These are phyloP conservation scores for Chrysochloris asiatica DNA, from an alignment of 2,113 vertebrate species.

Conservation along the genomic window DNA sequence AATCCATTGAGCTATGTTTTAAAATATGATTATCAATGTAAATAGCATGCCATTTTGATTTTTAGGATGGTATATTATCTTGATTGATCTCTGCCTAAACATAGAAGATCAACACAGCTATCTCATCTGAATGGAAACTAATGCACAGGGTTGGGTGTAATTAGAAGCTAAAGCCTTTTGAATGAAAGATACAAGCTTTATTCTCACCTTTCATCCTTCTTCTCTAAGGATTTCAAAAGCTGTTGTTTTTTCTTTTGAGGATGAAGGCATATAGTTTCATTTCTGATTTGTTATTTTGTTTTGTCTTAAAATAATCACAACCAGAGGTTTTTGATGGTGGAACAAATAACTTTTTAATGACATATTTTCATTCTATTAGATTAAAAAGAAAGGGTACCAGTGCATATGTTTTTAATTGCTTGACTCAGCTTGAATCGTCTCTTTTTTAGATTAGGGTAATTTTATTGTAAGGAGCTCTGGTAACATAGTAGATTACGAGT, in stretches of 20 bases:
- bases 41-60: constrained; percentile 56
- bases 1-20: constrained; percentile 49
- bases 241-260: constrained; percentile 35
- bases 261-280: not conserved
- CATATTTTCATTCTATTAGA: constrained; percentile 45
- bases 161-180: constrained; percentile 62
- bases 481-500: no score
- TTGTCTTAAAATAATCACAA: constrained; percentile 26
- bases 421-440: constrained; percentile 70
- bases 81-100: constrained; percentile 64
- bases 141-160: constrained; percentile 18
- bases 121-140: not conserved
- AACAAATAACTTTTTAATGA: constrained; percentile 47
- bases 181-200: constrained; percentile 11
- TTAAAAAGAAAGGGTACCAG: constrained; percentile 76
- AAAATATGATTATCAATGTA: constrained; percentile 69
- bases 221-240: not conserved
- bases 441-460: constrained; percentile 66
- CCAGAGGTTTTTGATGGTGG: constrained; percentile 43
- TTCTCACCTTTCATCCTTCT: constrained; percentile 44
- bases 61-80: constrained; percentile 49
- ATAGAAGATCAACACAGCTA: constrained; percentile 22
- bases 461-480: no score
- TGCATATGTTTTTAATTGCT: constrained; percentile 85
- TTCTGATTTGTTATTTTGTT: not conserved